A percentile compares a stretch with the other conserved stretches of the same genome.
phyloP scores from a whole-genome alignment of 2,113 vertebrate species.

The Saccopteryx leptura region DNA sequence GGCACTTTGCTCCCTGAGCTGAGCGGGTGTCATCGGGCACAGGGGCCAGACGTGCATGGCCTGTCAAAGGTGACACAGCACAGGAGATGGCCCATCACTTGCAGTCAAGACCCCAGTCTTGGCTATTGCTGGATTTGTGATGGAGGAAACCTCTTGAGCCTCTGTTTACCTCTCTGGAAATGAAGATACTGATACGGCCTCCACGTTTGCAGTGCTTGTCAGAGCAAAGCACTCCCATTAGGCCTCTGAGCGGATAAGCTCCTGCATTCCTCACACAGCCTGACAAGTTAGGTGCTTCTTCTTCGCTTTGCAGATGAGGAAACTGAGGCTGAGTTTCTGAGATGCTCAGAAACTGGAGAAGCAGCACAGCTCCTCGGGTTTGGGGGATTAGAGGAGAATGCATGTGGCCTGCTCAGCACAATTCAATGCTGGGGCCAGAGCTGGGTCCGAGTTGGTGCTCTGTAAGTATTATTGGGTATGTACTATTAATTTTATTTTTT shows the following conservation, averaged over 20 bases:
- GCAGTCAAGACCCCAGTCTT: neutral
- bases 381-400: neutral
- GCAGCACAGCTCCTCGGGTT: too few relatives aligned
- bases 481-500: neutral
- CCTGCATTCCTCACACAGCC: neutral
- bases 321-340: neutral
- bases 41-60: too few relatives aligned
- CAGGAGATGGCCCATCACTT: neutral
- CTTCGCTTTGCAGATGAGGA: neutral
- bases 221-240: neutral
- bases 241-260: neutral
- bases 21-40: fast-evolving
- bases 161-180: neutral
- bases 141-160: neutral
- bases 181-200: fast-evolving
- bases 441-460: neutral
- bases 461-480: too few relatives aligned
- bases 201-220: fast-evolving
- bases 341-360: neutral
- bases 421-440: too few relatives aligned
- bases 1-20: neutral
- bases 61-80: neutral
- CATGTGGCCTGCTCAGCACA: too few relatives aligned
- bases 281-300: neutral
- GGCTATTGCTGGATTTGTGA: neutral